Base-by-base conservation (phyloP, 2,888 invertebrate genomes). In the Corbicula japonica region DNA sequence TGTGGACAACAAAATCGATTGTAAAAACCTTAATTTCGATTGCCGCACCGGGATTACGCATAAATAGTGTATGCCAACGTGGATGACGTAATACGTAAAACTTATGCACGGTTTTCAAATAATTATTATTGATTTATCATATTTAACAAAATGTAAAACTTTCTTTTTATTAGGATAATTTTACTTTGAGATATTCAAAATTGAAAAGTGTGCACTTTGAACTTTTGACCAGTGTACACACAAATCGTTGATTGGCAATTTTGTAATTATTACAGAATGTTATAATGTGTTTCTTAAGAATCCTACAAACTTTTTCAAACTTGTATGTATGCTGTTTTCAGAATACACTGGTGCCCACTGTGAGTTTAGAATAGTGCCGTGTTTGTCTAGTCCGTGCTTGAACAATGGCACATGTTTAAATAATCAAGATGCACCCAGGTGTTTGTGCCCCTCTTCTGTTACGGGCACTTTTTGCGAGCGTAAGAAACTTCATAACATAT, bases 361-460 rank as follows among this genome's bases (percentile, higher is more conserved):
- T 68, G 61, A 74, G 23, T 21, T 32, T 12, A 35, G 26, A 1
- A 28, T 74, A 10, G 28, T 18, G 12, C 41, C 32, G 1, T 74
- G 74, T 52, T 3, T 21, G 15, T 28, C 6, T 4, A 15, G 23
- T 23, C 74, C 61, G 1, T 77, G 77, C 38, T 46, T 35, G n/a
- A 72, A 72, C 44, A 44, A 44, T 6, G 77, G 72, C 3, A 68
- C 62, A 6, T 77, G 77, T 56, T 41, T 66, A 5, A 50, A 62
- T 35, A 21, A 44, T 18, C 52, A 54, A 28, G 26, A 56, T 28
- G n/a, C 44, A 18, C 72, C 48, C 34, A 38, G 5, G 3, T 77
- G 72, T 54, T 21, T 56, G 2, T 77, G 77, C 30, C 12, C 30
- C 15, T n/a, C 34, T n/a, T n/a, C n/a, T n/a, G n/a, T n/a, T n/a